Percentiles rank a stretch among this genome's conserved stretches.
phyloP scores from a whole-genome alignment of 2,888 invertebrate species.

The Tethea ocularis region DNA sequence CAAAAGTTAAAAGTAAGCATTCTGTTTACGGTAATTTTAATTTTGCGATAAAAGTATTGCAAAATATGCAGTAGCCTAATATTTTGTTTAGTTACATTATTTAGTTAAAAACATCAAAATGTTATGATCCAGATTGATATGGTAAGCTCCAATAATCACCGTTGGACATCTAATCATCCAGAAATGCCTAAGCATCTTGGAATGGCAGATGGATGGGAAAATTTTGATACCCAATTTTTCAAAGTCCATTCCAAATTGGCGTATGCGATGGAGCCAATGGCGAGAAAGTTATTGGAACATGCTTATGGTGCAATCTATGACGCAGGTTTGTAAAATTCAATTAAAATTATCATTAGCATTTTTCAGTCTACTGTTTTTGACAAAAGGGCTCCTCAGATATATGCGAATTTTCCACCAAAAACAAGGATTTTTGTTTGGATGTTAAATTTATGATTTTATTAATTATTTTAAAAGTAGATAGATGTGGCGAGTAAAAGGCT shows the following conservation, averaged over 20 bases:
- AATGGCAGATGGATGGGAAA: constrained; percentile 79
- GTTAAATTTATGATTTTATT: too few species aligned
- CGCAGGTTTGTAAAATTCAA: constrained; percentile 57
- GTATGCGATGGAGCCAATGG: constrained; percentile 84
- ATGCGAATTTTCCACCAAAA: too few species aligned
- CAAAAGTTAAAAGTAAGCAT: too few species aligned
- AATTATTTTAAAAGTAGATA: too few species aligned
- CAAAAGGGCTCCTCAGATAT: too few species aligned
- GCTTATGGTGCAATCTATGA: constrained; percentile 87
- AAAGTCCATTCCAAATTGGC: constrained; percentile 85
- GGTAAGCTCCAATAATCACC: constrained; percentile 28
- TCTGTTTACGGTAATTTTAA: too few species aligned
- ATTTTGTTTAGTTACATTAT: not conserved
- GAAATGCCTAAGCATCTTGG: constrained; percentile 86
- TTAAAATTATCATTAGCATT: not conserved
- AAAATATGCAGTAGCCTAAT: too few species aligned
- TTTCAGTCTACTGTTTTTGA: too few species aligned
- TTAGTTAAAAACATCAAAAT: not conserved
- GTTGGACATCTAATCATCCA: constrained; percentile 61
- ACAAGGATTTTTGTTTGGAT: too few species aligned
- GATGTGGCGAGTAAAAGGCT: too few species aligned
- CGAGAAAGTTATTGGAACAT: constrained; percentile 86
- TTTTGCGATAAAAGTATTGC: too few species aligned
- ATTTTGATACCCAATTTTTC: constrained; percentile 86
- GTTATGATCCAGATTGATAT: constrained; percentile 83